These are phyloP conservation scores for Pedionomus torquatus DNA, from an alignment of 2,113 vertebrate species.

Conservation along the genomic window DNA sequence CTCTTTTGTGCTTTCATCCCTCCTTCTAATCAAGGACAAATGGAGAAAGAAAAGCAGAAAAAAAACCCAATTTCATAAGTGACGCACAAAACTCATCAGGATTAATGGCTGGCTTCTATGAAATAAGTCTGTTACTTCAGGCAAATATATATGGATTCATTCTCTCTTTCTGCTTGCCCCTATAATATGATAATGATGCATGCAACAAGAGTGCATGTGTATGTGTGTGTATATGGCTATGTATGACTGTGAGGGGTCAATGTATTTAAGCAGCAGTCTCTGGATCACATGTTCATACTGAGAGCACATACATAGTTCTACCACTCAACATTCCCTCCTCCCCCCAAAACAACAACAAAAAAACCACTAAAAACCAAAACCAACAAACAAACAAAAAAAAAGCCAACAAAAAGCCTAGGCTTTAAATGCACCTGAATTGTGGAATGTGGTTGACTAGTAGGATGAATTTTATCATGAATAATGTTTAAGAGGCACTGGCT, in stretches of 20 bases:
- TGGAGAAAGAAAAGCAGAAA: neutral
- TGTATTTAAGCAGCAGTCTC: neutral
- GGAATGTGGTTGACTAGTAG: neutral
- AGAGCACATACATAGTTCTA: neutral
- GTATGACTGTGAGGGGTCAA: neutral
- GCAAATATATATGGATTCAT: neutral
- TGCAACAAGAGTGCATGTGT: neutral
- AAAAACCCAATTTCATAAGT: neutral
- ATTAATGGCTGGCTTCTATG: neutral
- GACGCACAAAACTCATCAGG: neutral
- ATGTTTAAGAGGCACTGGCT: neutral
- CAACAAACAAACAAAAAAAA: neutral
- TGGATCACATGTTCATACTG: neutral
- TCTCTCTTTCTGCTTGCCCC: neutral
- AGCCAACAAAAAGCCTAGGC: neutral
- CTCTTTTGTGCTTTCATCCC: neutral
- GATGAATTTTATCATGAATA: slow-evolving; percentile 20
- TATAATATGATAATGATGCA: neutral
- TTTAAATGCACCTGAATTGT: neutral
- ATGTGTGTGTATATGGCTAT: neutral
- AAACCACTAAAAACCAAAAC: neutral
- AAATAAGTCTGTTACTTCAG: neutral
- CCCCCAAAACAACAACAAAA: neutral
- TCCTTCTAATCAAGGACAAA: neutral
- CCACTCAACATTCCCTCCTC: neutral